A percentile compares a stretch with the other conserved stretches of the same genome.
phyloP scores from a whole-genome alignment of 2,888 invertebrate species.

The Zonitis immaculata region DNA sequence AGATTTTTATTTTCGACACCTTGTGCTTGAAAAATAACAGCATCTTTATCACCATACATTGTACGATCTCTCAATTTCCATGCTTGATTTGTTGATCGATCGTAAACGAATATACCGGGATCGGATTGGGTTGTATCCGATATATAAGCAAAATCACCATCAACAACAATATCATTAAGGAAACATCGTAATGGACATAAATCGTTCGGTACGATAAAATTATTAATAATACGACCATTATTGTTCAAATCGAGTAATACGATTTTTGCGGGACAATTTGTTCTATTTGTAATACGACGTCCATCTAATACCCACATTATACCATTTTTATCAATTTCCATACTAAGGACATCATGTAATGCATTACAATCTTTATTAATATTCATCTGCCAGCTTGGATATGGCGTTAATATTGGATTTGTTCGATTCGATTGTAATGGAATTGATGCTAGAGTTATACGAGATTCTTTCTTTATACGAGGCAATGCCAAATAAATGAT shows the following conservation, averaged over 20 bases:
- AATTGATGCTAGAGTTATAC: slow-evolving; percentile 56
- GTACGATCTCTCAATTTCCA: slow-evolving; percentile 63
- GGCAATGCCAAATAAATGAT: slow-evolving; percentile 55
- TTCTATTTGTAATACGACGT: slow-evolving; percentile 53
- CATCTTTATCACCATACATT: slow-evolving; percentile 56
- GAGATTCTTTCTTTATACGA: slow-evolving; percentile 58
- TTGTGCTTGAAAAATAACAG: slow-evolving; percentile 55
- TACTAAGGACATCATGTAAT: slow-evolving; percentile 64
- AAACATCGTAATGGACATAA: slow-evolving; percentile 55
- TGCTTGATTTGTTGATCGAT: slow-evolving; percentile 55
- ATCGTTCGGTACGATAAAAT: slow-evolving; percentile 56
- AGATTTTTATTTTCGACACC: slow-evolving; percentile 48
- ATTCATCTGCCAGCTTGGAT: slow-evolving; percentile 65
- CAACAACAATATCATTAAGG: slow-evolving; percentile 64
- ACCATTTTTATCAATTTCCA: slow-evolving; percentile 65
- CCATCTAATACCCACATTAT: slow-evolving; percentile 64
- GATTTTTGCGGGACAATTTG: slow-evolving; percentile 60
- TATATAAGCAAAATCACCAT: slow-evolving; percentile 61
- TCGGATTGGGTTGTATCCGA: slow-evolving; percentile 60
- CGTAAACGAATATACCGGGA: slow-evolving; percentile 65
- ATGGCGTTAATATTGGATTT: slow-evolving; percentile 57
- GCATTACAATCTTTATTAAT: slow-evolving; percentile 43
- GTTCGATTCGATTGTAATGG: slow-evolving; percentile 49
- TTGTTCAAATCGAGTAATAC: slow-evolving; percentile 61
- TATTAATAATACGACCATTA: slow-evolving; percentile 53